Conservation (phyloP, 1,140 invertebrate genomes). For the Papilio aristodemus region DNA sequence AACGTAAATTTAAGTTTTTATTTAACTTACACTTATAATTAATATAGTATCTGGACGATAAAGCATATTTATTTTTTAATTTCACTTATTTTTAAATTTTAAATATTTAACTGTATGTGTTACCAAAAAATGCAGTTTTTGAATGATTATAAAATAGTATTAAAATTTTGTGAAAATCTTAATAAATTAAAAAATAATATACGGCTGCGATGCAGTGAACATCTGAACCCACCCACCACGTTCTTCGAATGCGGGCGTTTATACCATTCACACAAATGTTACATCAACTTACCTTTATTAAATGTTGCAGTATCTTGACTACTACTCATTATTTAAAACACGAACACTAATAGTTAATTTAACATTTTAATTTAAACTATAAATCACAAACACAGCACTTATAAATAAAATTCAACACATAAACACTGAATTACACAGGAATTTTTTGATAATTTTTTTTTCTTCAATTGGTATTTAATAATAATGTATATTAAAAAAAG, state of each 20-base stretch:
- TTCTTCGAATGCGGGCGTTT: not conserved
- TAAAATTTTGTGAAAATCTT: too few relatives aligned
- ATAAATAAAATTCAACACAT: slow-evolving; percentile 6
- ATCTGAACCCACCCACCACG: not conserved
- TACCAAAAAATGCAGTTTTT: too few relatives aligned
- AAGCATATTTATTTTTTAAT: too few relatives aligned
- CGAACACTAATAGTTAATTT: not conserved
- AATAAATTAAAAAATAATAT: not conserved
- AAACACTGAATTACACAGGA: slow-evolving; percentile 12
- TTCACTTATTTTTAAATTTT: too few relatives aligned
- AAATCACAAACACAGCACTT: slow-evolving; percentile 26
- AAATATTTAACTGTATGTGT: too few relatives aligned
- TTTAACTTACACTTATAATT: too few relatives aligned
- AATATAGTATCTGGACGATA: too few relatives aligned
- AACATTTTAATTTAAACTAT: slow-evolving; percentile 6
- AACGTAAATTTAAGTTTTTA: too few relatives aligned
- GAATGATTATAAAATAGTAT: too few relatives aligned
- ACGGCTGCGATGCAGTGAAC: not conserved
- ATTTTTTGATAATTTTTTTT: not conserved
- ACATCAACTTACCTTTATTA: slow-evolving; percentile 14
- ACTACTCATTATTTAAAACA: slow-evolving; percentile 21
- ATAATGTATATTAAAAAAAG: not conserved
- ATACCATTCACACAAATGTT: not conserved
- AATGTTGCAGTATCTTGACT: not conserved
- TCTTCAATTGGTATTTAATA: not conserved